Evolutionary conservation across 2,888 invertebrate species (phyloP).

Genomic region (Chironomus riparius): DNA sequence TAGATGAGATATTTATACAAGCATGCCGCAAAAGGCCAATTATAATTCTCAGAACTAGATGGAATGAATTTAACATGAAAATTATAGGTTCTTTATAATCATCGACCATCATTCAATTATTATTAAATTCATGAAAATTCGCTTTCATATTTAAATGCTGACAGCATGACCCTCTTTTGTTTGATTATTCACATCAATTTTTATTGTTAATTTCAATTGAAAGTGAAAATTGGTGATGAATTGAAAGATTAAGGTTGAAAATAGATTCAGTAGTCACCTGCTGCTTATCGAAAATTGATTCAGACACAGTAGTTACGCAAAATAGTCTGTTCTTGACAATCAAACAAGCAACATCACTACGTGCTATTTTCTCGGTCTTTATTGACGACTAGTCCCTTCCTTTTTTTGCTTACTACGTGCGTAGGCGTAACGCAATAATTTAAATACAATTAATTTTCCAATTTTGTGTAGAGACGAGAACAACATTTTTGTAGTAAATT

Average conservation of each 20-base stretch:
- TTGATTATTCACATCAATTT: background rate
- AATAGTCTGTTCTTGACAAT: background rate
- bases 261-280: background rate
- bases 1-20: background rate
- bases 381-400: too few species aligned
- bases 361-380: background rate
- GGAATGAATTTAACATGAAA: background rate
- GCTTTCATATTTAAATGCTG: background rate
- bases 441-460: conserved; percentile 27
- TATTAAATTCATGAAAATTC: too few species aligned
- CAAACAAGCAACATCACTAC: background rate
- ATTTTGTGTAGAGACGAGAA: background rate
- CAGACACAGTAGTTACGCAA: background rate
- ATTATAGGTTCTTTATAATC: background rate
- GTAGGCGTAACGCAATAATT: conserved; percentile 24
- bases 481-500: background rate
- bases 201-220: background rate
- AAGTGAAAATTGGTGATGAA: background rate
- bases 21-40: background rate
- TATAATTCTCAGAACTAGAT: background rate
- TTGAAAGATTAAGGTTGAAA: background rate
- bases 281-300: background rate
- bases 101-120: too few species aligned
- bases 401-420: background rate
- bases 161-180: background rate